Percentiles rank a stretch among this genome's conserved stretches.
phyloP scores from a whole-genome alignment of 92 coral and sea anemone species.

The Palythoa heliodiscus region DNA sequence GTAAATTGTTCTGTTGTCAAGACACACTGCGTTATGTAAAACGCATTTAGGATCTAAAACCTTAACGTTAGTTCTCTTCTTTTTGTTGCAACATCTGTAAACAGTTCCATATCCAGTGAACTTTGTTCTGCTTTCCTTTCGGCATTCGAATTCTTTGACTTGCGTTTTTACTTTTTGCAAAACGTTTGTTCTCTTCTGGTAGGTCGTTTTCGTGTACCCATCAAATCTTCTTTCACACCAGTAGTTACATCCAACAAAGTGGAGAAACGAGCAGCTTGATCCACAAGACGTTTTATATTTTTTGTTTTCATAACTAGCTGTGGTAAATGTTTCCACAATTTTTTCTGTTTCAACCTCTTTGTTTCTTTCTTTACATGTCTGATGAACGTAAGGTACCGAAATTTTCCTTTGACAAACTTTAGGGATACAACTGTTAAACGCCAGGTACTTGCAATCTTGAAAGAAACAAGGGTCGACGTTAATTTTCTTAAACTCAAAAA shows the following conservation, averaged over 20 bases:
- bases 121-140: not conserved
- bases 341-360: not conserved
- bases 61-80: not conserved
- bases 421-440: conserved; percentile 39
- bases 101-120: conserved; percentile 25
- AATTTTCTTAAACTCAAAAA: not conserved
- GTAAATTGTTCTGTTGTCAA: not conserved
- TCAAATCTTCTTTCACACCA: conserved; percentile 1
- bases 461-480: conserved; percentile 14
- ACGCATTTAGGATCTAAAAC: conserved; percentile 54
- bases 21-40: conserved; percentile 35
- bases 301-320: not conserved
- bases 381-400: not conserved
- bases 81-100: conserved; percentile 37
- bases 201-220: not conserved
- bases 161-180: not conserved
- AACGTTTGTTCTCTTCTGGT: not conserved
- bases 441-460: conserved; percentile 32
- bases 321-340: not conserved
- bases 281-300: not conserved
- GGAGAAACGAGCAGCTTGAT: not conserved
- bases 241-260: not conserved
- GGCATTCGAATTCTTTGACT: conserved; percentile 12
- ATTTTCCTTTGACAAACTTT: conserved; percentile 30
- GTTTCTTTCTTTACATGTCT: not conserved